Percentiles rank a stretch among this genome's conserved stretches.
phyloP scores from a whole-genome alignment of 1,140 invertebrate genomes.

The Halictus rubicundus region DNA sequence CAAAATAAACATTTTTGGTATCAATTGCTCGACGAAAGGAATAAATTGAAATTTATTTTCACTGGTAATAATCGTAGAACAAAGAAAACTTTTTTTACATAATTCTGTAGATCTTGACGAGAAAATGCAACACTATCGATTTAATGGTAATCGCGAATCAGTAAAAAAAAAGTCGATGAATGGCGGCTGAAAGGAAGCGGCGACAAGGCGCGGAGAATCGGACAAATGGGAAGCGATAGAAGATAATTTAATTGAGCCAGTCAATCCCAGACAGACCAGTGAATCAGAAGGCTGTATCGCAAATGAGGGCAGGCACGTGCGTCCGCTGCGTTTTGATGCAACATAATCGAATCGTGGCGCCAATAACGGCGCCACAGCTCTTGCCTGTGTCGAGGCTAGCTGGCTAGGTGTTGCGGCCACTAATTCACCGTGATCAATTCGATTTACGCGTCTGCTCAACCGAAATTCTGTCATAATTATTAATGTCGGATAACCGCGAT shows the following conservation, averaged over 20 bases:
- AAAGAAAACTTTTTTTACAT: too few species aligned
- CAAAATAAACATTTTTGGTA: too few species aligned
- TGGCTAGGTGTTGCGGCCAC: constrained; percentile 8
- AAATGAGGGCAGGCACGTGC: constrained; percentile 51
- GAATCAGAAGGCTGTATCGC: constrained; percentile 38
- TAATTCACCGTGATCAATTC: constrained; percentile 33
- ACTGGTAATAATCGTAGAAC: too few species aligned
- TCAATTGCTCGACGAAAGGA: too few species aligned
- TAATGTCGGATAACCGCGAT: not conserved
- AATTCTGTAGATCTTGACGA: too few species aligned
- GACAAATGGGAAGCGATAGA: too few species aligned
- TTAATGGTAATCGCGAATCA: too few species aligned
- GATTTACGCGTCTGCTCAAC: constrained; percentile 11
- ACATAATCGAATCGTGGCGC: constrained; percentile 31
- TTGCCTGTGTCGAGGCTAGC: not conserved
- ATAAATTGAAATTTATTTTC: too few species aligned
- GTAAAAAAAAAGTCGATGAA: too few species aligned
- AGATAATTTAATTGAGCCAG: constrained; percentile 35
- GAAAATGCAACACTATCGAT: too few species aligned
- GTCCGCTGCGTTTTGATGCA: constrained; percentile 34
- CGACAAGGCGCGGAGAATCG: too few species aligned
- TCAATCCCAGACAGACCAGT: constrained; percentile 24
- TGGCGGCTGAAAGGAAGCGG: too few species aligned
- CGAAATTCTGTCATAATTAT: constrained; percentile 30
- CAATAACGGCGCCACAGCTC: constrained; percentile 18